Percentiles rank a stretch among this genome's conserved stretches.
Conservation (phyloP, 1,140 invertebrate genomes). For the Aphis craccivora region DNA sequence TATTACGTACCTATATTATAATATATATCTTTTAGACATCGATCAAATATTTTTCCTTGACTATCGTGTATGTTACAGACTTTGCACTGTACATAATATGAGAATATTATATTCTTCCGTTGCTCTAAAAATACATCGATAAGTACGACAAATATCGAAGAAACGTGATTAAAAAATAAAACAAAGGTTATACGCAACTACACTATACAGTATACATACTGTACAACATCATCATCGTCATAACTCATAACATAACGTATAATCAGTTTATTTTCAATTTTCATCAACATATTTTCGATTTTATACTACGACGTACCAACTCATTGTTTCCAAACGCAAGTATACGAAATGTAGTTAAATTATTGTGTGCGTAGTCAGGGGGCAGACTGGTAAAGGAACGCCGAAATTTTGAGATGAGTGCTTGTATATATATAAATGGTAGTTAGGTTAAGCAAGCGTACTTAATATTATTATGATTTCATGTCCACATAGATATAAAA, state of each 20-base stretch:
- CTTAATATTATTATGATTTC: constrained; percentile 1
- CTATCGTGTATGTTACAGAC: background rate
- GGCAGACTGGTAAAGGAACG: no score
- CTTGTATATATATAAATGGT: background rate
- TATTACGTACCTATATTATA: background rate
- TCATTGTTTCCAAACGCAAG: background rate
- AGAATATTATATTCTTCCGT: background rate
- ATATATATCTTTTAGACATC: background rate
- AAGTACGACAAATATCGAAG: background rate
- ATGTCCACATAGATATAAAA: background rate
- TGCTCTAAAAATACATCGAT: background rate
- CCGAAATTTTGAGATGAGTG: background rate
- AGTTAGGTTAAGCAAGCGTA: background rate
- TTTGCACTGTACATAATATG: background rate
- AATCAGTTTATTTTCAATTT: background rate
- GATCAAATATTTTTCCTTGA: background rate
- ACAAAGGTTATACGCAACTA: background rate
- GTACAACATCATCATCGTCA: background rate
- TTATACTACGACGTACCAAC: background rate
- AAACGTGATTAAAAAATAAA: background rate
- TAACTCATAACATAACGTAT: background rate
- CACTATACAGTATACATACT: no score
- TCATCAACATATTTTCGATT: background rate
- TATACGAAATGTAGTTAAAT: background rate
- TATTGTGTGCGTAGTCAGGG: background rate